Evolutionary conservation across 2,888 invertebrate species (phyloP).

Genomic region (Drosophila atripex): DNA sequence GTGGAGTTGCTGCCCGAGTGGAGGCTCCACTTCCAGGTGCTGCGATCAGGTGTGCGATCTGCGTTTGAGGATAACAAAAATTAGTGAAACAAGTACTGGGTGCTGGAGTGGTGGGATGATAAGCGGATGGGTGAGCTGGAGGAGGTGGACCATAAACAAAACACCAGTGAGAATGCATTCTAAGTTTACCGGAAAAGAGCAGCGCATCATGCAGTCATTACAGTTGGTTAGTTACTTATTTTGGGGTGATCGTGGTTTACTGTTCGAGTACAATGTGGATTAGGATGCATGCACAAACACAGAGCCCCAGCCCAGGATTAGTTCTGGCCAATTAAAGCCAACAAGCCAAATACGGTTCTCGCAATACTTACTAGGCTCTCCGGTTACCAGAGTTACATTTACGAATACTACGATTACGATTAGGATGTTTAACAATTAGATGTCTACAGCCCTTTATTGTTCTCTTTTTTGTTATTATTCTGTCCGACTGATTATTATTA

Average conservation of each 20-base stretch:
- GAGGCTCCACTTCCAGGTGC: constrained; percentile 84
- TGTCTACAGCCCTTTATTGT: constrained; percentile 24
- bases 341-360: constrained; percentile 31
- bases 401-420: constrained; percentile 49
- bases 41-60: constrained; percentile 84
- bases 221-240: constrained; percentile 19
- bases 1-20: constrained; percentile 89
- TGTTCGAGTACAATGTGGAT: constrained; percentile 28
- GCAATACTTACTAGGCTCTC: constrained; percentile 47
- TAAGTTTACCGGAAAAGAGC: constrained; percentile 1
- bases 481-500: constrained; percentile 17
- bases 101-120: not conserved
- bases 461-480: constrained; percentile 2
- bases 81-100: constrained; percentile 5
- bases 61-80: constrained; percentile 14
- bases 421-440: constrained; percentile 31
- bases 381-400: constrained; percentile 48
- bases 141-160: constrained; percentile 16
- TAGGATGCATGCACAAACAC: constrained; percentile 42
- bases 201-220: constrained; percentile 19
- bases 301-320: constrained; percentile 27
- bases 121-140: constrained; percentile 19
- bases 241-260: constrained; percentile 19
- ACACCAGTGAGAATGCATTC: constrained; percentile 43
- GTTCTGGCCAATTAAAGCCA: constrained; percentile 41